These are phyloP conservation scores for Microtus pennsylvanicus DNA, from an alignment of 2,113 vertebrate species.

Conservation along the genomic window DNA sequence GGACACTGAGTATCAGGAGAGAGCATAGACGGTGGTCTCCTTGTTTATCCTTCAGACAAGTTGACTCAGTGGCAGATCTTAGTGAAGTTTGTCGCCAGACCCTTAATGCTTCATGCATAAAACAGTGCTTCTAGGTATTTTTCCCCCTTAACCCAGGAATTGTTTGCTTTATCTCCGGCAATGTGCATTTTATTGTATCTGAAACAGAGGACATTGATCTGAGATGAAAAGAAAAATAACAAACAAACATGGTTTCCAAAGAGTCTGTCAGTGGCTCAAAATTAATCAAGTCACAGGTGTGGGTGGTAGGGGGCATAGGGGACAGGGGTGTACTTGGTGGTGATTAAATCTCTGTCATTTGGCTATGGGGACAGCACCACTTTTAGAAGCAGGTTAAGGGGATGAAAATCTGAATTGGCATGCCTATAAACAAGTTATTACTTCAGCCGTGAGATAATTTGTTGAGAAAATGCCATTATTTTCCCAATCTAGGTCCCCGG, in stretches of 20 bases:
- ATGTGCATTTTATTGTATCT: conserved; percentile 24
- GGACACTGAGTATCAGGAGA: background rate
- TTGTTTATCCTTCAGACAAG: background rate
- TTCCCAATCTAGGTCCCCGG: conserved; percentile 48
- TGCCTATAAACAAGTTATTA: conserved; percentile 75
- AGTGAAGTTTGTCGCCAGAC: background rate
- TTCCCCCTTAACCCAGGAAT: conserved; percentile 8
- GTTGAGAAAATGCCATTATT: conserved; percentile 73
- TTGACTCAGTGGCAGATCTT: background rate
- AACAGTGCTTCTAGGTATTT: background rate
- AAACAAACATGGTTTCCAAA: conserved; percentile 48
- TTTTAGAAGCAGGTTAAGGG: conserved; percentile 56
- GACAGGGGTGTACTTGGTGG: background rate
- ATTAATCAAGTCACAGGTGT: conserved; percentile 11
- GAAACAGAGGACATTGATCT: conserved; percentile 50
- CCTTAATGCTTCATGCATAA: conserved; percentile 2
- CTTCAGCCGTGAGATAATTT: conserved; percentile 46
- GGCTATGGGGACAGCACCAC: background rate
- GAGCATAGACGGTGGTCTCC: no score
- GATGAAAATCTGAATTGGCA: conserved; percentile 70
- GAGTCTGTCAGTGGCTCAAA: conserved; percentile 51
- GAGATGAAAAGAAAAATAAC: conserved; percentile 3
- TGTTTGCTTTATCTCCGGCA: conserved; percentile 56
- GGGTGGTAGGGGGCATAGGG: background rate
- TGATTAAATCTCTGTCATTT: conserved; percentile 46